Evolutionary conservation across 2,888 invertebrate genomes (phyloP), one percentile per base, ranked within the genome.

Genomic region (Pseudanteris insignis): DNA sequence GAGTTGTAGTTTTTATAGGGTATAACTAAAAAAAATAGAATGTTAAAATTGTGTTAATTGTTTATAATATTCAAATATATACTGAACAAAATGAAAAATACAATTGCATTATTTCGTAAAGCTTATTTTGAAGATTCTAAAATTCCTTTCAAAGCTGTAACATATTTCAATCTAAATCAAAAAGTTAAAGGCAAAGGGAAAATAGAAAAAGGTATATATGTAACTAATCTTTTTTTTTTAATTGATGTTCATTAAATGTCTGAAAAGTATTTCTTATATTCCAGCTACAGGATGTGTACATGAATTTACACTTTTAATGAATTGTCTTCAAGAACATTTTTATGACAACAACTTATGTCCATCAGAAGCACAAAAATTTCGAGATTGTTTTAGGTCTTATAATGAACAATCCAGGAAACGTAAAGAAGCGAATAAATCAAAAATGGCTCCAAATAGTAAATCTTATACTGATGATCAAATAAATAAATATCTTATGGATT

Each of bases 291-390:
- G 34, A 34, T 34, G 34, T 18, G n/a, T 34, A 21, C 15, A 34
- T 10, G 34, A 34, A 34, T 34, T 34, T 9, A 34, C 34, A 15
- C 34, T 34, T 15, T 9, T 34, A 18, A 15, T 34, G 15, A 10
- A 10, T 21, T 34, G 34, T 7, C 10, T 34, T n/a, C 9, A 18
- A 18, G 5, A n/a, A 18, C n/a, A 18, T 18, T n/a, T 5, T 2
- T 34, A n/a, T 18, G 34, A 34, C 10, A 34, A 34, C 12, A 34
- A 15, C 1, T 21, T 18, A 34, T 34, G 34, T 34, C 9, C 15
- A n/a, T 1, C 2, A 2, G 12, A 11, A 11, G 2, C 29, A 11
- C 10, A 2, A 11, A 29, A 29, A 11, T 29, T 29, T 29, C 10
- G 6, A 2, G 2, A 29, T 4, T 29, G 29, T 8, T 29, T 11